These are phyloP conservation scores for Sitophilus oryzae DNA, from an alignment of 1,140 invertebrate species.

Conservation along the genomic window DNA sequence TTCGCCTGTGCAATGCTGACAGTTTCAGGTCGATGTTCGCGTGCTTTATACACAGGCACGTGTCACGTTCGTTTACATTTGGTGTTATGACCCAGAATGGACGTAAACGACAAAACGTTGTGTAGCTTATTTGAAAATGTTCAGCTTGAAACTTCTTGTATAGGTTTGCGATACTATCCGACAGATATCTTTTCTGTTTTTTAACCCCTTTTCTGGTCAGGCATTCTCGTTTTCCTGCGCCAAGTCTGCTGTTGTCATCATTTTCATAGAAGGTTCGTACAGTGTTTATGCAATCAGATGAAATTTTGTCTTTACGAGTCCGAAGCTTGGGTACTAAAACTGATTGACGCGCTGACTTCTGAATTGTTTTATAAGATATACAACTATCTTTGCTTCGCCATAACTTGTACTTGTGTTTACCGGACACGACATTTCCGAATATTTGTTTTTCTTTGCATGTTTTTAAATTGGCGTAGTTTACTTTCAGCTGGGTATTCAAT, in stretches of 20 bases:
- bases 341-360: neutral
- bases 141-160: neutral
- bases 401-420: constrained; percentile 2
- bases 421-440: constrained; percentile 1
- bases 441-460: constrained; percentile 1
- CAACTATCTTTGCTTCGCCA: constrained; percentile 1
- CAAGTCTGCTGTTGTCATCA: constrained; percentile 4
- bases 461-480: constrained; percentile 4
- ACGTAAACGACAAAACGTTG: constrained; percentile 6
- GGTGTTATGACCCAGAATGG: constrained; percentile 4
- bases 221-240: constrained; percentile 3
- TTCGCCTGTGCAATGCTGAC: constrained; percentile 4
- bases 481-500: too few relatives aligned
- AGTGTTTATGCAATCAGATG: neutral
- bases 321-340: neutral
- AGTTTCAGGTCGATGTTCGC: constrained; percentile 7
- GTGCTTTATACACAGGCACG: constrained; percentile 5
- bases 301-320: neutral
- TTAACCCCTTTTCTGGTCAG: constrained; percentile 1
- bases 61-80: constrained; percentile 6
- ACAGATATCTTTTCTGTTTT: constrained; percentile 1
- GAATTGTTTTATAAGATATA: neutral
- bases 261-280: neutral
- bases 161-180: neutral
- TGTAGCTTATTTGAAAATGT: neutral